These are phyloP conservation scores for Verasper variegatus DNA, from an alignment of 2,113 vertebrate genomes.

Conservation along the genomic window DNA sequence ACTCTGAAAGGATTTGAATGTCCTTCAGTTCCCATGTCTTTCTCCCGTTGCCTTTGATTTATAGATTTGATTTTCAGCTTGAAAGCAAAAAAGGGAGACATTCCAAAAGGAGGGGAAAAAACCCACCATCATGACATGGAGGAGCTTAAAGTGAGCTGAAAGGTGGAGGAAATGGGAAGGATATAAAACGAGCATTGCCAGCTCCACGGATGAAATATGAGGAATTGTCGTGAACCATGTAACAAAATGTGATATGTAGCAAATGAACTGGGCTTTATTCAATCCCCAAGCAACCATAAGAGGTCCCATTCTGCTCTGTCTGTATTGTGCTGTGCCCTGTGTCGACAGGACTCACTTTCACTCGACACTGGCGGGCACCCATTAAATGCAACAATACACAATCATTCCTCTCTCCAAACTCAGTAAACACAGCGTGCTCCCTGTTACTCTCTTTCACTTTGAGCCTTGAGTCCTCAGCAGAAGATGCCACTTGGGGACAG, in stretches of 20 bases:
- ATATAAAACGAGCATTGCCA: conserved; percentile 70
- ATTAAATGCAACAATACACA: conserved; percentile 68
- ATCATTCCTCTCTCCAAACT: conserved; percentile 58
- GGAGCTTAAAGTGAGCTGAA: conserved; percentile 75
- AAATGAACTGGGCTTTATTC: conserved; percentile 78
- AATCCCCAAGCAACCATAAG: conserved; percentile 74
- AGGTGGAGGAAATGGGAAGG: conserved; percentile 71
- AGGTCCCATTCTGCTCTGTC: conserved; percentile 56
- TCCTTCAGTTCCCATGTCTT: conserved; percentile 68
- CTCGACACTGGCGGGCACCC: conserved; percentile 59
- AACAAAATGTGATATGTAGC: conserved; percentile 75
- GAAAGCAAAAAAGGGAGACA: conserved; percentile 66
- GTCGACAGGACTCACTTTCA: conserved; percentile 66
- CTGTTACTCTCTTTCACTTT: conserved; percentile 30
- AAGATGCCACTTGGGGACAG: conserved; percentile 29
- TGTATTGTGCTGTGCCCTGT: conserved; percentile 63
- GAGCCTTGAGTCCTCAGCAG: conserved; percentile 34
- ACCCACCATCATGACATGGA: conserved; percentile 61
- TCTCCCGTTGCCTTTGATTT: conserved; percentile 78
- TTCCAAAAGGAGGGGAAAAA: conserved; percentile 57
- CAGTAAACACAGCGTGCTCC: conserved; percentile 50
- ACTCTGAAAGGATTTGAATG: conserved; percentile 76
- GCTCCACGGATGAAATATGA: conserved; percentile 72
- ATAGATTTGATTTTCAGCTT: conserved; percentile 78
- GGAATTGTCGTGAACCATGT: conserved; percentile 71